Evolutionary conservation across 2,113 vertebrate species (phyloP).

Genomic region (Onychostruthus taczanowskii): DNA sequence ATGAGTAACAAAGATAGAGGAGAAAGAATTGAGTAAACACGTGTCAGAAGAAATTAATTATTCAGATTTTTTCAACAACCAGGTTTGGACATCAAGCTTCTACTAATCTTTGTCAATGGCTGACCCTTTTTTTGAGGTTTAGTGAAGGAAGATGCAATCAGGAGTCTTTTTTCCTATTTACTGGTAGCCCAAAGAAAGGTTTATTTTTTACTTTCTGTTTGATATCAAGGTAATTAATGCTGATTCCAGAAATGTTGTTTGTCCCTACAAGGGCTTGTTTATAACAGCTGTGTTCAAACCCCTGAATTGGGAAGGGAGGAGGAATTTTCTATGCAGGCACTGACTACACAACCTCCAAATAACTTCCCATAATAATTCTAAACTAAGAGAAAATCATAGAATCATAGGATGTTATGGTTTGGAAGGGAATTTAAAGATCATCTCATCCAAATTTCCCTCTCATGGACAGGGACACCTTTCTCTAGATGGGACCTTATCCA

Average conservation of each 20-base stretch:
- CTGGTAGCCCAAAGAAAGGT: background rate
- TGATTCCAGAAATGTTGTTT: background rate
- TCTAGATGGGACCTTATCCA: background rate
- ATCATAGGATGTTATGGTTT: background rate
- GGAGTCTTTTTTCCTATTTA: background rate
- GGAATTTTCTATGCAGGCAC: background rate
- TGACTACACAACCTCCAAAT: background rate
- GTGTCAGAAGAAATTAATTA: background rate
- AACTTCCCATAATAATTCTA: background rate
- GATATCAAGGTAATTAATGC: background rate
- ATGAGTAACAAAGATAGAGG: background rate
- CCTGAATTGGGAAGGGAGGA: background rate
- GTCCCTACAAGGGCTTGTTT: background rate
- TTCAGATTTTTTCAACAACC: background rate
- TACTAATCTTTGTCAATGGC: background rate
- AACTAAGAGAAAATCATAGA: background rate
- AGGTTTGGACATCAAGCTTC: background rate
- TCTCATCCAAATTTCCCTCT: background rate
- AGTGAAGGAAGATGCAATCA: background rate
- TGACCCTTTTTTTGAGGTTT: background rate
- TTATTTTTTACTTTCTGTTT: background rate
- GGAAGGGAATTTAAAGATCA: background rate
- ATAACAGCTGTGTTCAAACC: background rate
- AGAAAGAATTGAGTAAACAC: background rate
- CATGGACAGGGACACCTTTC: background rate